These are phyloP conservation scores for Cyprinodon tularosa DNA, from an alignment of 2,113 vertebrate genomes.

Conservation along the genomic window DNA sequence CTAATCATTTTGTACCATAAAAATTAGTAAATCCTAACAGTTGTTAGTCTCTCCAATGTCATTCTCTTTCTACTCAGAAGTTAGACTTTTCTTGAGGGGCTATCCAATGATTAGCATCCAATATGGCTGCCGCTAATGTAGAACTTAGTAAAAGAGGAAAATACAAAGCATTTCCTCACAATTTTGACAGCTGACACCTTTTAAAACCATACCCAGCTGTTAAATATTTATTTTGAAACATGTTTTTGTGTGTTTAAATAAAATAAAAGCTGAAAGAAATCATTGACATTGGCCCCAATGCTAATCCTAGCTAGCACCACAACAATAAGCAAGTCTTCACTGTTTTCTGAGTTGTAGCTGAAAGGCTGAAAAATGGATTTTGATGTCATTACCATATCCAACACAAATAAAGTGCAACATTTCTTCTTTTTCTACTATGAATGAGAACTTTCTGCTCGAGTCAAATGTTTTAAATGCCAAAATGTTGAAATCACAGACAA, in stretches of 20 bases:
- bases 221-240: not conserved
- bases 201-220: too few species aligned
- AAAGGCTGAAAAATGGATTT: not conserved
- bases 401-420: not conserved
- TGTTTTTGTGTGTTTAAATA: not conserved
- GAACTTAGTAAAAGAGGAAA: too few species aligned
- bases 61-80: not conserved
- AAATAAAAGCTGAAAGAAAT: not conserved
- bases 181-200: too few species aligned
- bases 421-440: not conserved
- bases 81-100: too few species aligned
- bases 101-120: not conserved
- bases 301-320: not conserved
- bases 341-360: not conserved
- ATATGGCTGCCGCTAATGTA: not conserved
- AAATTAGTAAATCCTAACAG: not conserved
- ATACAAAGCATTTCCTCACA: too few species aligned
- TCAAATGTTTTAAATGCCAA: not conserved
- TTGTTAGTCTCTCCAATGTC: too few species aligned
- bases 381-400: not conserved
- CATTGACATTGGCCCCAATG: not conserved
- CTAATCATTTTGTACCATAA: not conserved
- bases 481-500: not conserved
- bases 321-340: not conserved
- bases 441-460: not conserved